Evolutionary conservation across 1,140 invertebrate species (phyloP).

Genomic region (Drosophila setifemur): DNA sequence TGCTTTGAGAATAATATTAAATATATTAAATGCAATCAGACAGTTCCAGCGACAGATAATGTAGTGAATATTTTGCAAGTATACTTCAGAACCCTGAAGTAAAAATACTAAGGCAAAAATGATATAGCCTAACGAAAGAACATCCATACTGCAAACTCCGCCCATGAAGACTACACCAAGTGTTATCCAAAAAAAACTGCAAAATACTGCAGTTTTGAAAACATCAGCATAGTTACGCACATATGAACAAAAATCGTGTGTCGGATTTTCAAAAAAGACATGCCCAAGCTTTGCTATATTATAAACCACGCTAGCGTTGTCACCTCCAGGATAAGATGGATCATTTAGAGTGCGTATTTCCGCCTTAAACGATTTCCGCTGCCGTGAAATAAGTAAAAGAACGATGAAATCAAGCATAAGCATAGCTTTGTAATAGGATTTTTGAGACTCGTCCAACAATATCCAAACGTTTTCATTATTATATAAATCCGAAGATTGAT

Average conservation of each 20-base stretch:
- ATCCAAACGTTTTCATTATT: neutral
- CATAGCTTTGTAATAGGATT: constrained; percentile 83
- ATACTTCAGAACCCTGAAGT: constrained; percentile 98
- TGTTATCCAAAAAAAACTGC: constrained; percentile 96
- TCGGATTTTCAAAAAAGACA: constrained; percentile 88
- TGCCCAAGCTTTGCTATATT: constrained; percentile 84
- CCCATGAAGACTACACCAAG: constrained; percentile 97
- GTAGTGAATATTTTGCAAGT: constrained; percentile 90
- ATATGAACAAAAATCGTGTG: constrained; percentile 87
- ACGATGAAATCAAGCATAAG: constrained; percentile 96
- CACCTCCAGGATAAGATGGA: constrained; percentile 83
- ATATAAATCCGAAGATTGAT: neutral
- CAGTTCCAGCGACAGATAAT: constrained; percentile 96
- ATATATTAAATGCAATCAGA: constrained; percentile 93
- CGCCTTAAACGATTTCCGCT: constrained; percentile 92
- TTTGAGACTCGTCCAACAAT: constrained; percentile 4
- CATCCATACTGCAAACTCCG: constrained; percentile 94
- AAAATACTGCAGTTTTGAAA: constrained; percentile 91
- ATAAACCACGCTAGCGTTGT: constrained; percentile 87
- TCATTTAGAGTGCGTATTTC: constrained; percentile 86
- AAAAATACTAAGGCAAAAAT: constrained; percentile 97
- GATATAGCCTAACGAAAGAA: constrained; percentile 97
- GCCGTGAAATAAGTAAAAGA: constrained; percentile 93
- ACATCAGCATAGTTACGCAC: constrained; percentile 90
- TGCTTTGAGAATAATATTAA: constrained; percentile 93